Conservation (phyloP, 2,113 vertebrate species). For the Fulica atra region DNA sequence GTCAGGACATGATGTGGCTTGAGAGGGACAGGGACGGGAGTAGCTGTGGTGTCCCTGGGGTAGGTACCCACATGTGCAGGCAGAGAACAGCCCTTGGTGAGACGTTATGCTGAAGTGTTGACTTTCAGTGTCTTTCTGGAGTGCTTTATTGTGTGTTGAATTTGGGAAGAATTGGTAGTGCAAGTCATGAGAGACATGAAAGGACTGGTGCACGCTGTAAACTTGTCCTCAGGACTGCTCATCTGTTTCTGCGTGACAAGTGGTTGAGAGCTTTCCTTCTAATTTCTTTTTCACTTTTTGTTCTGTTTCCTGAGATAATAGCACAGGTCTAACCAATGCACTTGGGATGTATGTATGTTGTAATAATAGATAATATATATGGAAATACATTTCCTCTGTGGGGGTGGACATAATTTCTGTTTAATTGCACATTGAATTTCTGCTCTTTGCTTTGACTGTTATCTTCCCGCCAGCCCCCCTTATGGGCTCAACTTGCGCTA, state of each 20-base stretch:
- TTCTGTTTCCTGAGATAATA: neutral
- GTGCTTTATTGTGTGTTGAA: neutral
- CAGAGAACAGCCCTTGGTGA: neutral
- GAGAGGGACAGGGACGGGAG: neutral
- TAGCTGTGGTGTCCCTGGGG: neutral
- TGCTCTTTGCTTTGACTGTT: neutral
- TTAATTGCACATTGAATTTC: neutral
- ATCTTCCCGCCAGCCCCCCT: neutral
- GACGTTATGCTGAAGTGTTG: accelerated
- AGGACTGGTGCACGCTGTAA: neutral
- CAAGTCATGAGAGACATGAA: accelerated
- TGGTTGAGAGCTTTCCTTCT: neutral
- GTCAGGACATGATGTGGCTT: neutral
- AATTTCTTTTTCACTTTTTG: neutral
- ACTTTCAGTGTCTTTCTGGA: neutral
- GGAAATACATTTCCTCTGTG: neutral
- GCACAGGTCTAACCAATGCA: neutral
- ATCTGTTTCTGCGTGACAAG: neutral
- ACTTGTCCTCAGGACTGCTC: neutral
- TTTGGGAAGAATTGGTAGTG: neutral
- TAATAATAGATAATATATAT: neutral
- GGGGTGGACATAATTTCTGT: neutral
- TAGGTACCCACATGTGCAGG: accelerated
- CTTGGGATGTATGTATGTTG: neutral
- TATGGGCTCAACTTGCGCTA: neutral